Evolutionary conservation across 2,888 invertebrate species (phyloP).

Genomic region (Hypomecis punctinalis): DNA sequence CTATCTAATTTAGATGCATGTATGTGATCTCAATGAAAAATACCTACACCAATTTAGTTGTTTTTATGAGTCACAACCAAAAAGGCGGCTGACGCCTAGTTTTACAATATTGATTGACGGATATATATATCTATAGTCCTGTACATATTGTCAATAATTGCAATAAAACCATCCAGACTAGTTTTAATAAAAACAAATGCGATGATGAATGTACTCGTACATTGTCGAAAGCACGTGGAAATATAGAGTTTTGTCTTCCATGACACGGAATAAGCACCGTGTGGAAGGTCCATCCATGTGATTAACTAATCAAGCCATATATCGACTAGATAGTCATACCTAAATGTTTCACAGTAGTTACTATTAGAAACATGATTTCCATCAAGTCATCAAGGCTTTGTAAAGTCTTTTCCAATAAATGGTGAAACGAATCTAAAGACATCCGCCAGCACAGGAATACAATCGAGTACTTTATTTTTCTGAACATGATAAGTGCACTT

Average conservation of each 20-base stretch:
- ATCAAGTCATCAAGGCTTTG: too few species aligned
- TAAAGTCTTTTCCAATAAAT: too few species aligned
- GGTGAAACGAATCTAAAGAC: too few species aligned
- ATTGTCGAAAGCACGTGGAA: background rate
- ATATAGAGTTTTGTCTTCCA: background rate
- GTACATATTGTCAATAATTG: conserved; percentile 22
- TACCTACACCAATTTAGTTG: conserved; percentile 19
- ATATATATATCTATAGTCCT: background rate
- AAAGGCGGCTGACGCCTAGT: conserved; percentile 3
- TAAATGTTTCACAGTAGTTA: too few species aligned
- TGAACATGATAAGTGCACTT: too few species aligned
- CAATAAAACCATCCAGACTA: conserved; percentile 8
- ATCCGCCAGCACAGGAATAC: too few species aligned
- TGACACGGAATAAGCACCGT: background rate
- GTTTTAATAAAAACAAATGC: conserved; percentile 8
- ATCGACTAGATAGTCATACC: too few species aligned
- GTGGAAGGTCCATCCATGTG: too few species aligned
- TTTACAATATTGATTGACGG: background rate
- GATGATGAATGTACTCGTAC: background rate
- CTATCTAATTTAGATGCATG: background rate
- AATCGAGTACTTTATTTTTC: too few species aligned
- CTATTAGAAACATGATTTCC: too few species aligned
- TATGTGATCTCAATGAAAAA: conserved; percentile 16
- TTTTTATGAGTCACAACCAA: conserved; percentile 22
- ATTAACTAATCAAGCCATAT: too few species aligned